A percentile compares a stretch with the other conserved stretches of the same genome.
These are phyloP conservation scores for Lepilemur ruficaudatus DNA, from an alignment of 2,797 vertebrate species.

Conservation along the genomic window DNA sequence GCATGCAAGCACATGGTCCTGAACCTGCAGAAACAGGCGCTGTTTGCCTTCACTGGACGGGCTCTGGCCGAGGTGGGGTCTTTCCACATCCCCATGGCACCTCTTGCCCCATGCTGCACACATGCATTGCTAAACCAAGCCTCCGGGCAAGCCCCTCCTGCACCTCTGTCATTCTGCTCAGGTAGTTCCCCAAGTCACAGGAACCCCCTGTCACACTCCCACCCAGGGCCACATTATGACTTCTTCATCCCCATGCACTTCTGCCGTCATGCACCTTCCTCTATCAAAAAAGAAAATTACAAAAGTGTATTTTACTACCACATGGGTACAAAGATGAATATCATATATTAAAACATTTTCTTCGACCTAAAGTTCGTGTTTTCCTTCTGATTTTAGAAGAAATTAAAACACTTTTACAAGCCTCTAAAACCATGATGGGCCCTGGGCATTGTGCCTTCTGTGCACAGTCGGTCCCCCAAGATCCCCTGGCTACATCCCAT, in stretches of 20 bases:
- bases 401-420: background rate
- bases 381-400: slow-evolving; percentile 35
- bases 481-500: fast-evolving
- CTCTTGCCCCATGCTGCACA: background rate
- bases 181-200: background rate
- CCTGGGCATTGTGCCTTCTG: background rate
- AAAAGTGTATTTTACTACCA: background rate
- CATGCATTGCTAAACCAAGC: fast-evolving
- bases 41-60: background rate
- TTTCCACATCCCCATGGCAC: background rate
- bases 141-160: background rate
- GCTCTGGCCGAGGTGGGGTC: too few species aligned
- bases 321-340: background rate
- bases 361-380: background rate
- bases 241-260: background rate
- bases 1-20: background rate
- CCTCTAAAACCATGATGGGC: background rate
- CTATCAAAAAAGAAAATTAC: background rate
- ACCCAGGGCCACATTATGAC: background rate
- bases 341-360: background rate
- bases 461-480: fast-evolving
- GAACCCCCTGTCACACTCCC: background rate
- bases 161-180: background rate
- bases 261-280: background rate
- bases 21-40: background rate